Percentiles rank a stretch among this genome's conserved stretches.
Evolutionary conservation across 2,113 vertebrate species (phyloP).

Genomic region (Numenius arquata): DNA sequence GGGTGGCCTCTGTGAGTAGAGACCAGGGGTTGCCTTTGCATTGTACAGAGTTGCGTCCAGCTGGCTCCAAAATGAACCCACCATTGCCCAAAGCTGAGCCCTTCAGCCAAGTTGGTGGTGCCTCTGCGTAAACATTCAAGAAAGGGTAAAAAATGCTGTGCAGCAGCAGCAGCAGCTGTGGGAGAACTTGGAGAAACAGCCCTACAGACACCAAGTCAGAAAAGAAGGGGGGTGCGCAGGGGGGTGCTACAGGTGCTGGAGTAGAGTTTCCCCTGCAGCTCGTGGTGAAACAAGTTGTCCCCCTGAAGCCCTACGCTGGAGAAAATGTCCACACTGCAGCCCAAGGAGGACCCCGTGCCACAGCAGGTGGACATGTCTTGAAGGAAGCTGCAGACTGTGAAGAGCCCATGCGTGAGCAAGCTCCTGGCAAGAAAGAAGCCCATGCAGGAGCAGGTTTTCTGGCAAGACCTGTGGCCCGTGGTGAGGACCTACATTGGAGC

Average conservation of each 20-base stretch:
- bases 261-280: background rate
- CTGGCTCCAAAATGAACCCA: background rate
- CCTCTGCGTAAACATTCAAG: background rate
- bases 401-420: background rate
- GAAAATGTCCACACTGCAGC: background rate
- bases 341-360: background rate
- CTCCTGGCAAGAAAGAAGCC: background rate
- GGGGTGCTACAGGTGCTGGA: accelerated
- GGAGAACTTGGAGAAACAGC: background rate
- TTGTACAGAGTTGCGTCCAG: background rate
- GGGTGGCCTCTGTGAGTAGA: background rate
- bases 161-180: background rate
- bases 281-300: background rate
- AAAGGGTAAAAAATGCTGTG: background rate
- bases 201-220: background rate
- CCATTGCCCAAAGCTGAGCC: background rate
- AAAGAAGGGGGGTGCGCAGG: background rate
- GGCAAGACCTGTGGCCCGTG: background rate
- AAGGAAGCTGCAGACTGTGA: background rate
- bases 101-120: background rate
- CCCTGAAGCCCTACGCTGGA: background rate
- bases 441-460: background rate
- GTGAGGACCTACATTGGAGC: background rate
- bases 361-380: background rate
- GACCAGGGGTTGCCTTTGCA: background rate